Conservation (phyloP, 2,113 vertebrate species). For the Myrmophylax atrothorax region DNA sequence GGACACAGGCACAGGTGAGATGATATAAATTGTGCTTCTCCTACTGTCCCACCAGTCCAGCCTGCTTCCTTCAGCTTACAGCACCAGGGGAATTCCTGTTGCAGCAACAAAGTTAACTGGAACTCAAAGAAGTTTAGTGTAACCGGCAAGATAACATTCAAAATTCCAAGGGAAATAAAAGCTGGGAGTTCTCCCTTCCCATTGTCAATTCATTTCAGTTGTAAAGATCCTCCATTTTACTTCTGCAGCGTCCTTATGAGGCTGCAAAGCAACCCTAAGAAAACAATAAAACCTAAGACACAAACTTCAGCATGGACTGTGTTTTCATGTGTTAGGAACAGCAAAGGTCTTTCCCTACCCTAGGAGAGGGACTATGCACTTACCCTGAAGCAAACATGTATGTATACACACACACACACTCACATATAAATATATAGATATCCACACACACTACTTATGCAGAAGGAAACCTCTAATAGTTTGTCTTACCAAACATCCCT, state of each 20-base stretch:
- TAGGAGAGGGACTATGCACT: not conserved
- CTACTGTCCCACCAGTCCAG: not conserved
- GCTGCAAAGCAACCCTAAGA: not conserved
- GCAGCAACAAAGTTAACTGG: not conserved
- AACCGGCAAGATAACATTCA: not conserved
- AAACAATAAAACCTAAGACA: not conserved
- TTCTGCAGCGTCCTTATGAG: not conserved
- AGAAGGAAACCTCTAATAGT: not conserved
- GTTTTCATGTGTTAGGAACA: not conserved
- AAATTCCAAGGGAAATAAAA: not conserved
- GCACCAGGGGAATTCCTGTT: not conserved
- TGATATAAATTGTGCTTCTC: not conserved
- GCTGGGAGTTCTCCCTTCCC: not conserved
- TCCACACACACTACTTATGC: not conserved
- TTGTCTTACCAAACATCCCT: not conserved
- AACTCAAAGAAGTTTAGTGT: not conserved
- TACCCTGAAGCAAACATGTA: not conserved
- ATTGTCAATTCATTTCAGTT: not conserved
- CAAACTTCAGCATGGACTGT: not conserved
- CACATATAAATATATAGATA: rapidly evolving
- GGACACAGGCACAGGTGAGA: not conserved
- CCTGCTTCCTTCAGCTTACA: not conserved
- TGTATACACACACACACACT: rapidly evolving
- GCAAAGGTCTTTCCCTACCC: not conserved
- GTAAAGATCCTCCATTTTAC: not conserved